These are phyloP conservation scores for Pristionchus arcanus DNA, from an alignment of 2,888 invertebrate genomes.

Conservation along the genomic window DNA sequence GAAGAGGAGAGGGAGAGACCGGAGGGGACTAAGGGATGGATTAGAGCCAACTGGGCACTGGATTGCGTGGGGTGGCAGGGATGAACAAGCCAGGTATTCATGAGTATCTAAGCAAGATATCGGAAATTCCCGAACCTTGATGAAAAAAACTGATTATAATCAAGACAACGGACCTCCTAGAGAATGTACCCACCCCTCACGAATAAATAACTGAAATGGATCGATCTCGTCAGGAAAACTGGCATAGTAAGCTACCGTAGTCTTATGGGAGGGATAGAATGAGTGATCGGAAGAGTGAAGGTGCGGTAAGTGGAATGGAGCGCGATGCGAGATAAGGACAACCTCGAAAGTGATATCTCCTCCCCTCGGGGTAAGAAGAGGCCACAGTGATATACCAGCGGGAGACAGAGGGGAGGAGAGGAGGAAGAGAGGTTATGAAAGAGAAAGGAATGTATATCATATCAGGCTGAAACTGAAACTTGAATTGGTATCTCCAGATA, in stretches of 20 bases:
- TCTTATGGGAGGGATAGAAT: not conserved
- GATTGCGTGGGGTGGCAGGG: not conserved
- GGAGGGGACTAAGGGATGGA: constrained; percentile 23
- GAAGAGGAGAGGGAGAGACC: not conserved
- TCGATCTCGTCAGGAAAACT: too few relatives aligned
- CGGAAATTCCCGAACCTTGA: too few relatives aligned
- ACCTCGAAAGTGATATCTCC: constrained; percentile 18
- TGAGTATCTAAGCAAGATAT: too few relatives aligned
- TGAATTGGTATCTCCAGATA: not conserved
- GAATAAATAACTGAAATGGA: too few relatives aligned
- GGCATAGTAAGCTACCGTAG: not conserved
- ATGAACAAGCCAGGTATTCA: not conserved
- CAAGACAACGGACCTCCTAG: too few relatives aligned
- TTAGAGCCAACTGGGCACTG: not conserved
- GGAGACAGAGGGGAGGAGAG: not conserved
- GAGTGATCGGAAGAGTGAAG: not conserved
- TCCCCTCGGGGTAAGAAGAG: not conserved
- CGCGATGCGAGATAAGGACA: constrained; percentile 20
- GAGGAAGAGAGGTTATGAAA: constrained; percentile 46
- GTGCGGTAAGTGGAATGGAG: not conserved
- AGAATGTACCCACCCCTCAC: too few relatives aligned
- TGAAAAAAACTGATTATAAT: too few relatives aligned
- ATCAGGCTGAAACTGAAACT: not conserved
- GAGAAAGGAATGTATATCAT: constrained; percentile 11
- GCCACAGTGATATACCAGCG: constrained; percentile 23